A percentile compares a stretch with the other conserved stretches of the same genome.
These are phyloP conservation scores for Pogoniulus pusillus DNA, from an alignment of 2,797 vertebrate genomes.

Conservation along the genomic window DNA sequence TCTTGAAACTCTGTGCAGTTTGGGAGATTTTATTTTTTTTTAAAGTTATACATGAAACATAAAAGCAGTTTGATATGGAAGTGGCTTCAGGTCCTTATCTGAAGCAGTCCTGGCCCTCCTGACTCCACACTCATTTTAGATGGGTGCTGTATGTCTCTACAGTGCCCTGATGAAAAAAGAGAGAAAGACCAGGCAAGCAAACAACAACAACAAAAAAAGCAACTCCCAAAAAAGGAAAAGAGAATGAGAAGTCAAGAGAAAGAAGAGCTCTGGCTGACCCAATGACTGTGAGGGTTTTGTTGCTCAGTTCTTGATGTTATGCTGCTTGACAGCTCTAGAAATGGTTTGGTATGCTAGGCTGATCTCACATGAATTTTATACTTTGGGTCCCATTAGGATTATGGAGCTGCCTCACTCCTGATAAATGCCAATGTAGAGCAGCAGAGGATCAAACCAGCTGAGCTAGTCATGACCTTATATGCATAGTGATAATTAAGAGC, in stretches of 20 bases:
- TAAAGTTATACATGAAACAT: neutral
- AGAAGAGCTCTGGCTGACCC: neutral
- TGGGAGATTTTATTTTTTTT: neutral
- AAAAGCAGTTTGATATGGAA: neutral
- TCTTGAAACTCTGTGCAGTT: neutral
- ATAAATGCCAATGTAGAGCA: neutral
- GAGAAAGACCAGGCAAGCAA: neutral
- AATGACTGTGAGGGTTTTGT: neutral
- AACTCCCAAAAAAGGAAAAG: neutral
- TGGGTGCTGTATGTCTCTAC: neutral
- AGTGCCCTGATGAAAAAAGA: neutral
- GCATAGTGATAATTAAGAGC: conserved; percentile 9
- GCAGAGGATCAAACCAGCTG: neutral
- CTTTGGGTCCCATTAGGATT: neutral
- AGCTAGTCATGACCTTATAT: conserved; percentile 6
- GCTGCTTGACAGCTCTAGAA: neutral
- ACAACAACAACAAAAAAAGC: neutral
- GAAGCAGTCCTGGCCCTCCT: neutral
- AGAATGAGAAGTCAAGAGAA: neutral
- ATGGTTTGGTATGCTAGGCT: neutral
- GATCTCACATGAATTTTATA: neutral
- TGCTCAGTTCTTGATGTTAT: neutral
- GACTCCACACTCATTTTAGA: neutral
- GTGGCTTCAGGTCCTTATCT: neutral
- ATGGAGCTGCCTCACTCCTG: neutral